A percentile compares a stretch with the other conserved stretches of the same genome.
Conservation (phyloP, 2,888 invertebrate genomes). For the Macrosiphum euphorbiae region DNA sequence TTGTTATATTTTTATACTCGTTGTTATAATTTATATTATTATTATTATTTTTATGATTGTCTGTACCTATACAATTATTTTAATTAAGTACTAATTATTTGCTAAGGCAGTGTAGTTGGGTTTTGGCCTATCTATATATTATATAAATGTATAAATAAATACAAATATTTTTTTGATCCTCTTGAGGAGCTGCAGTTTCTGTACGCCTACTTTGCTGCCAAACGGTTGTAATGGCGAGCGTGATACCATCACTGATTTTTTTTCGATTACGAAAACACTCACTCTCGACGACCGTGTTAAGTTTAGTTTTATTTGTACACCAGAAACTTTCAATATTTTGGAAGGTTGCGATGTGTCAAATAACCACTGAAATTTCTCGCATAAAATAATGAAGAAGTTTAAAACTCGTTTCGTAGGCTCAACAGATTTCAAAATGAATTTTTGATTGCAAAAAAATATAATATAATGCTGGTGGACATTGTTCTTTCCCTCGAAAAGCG, state of each 20-base stretch:
- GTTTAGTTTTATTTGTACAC: neutral
- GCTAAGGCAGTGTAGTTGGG: neutral
- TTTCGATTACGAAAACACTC: neutral
- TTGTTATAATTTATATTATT: too few species aligned
- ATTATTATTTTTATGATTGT: neutral
- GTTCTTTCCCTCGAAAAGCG: neutral
- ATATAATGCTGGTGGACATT: neutral
- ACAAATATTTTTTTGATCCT: neutral
- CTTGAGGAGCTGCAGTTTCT: neutral
- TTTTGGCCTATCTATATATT: neutral
- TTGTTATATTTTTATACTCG: neutral
- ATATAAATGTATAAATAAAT: neutral
- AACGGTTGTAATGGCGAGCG: neutral
- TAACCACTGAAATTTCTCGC: neutral
- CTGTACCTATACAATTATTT: neutral
- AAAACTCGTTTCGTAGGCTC: neutral
- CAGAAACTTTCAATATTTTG: too few species aligned
- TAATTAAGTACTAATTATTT: neutral
- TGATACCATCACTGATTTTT: neutral
- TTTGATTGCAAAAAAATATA: neutral
- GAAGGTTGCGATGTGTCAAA: neutral
- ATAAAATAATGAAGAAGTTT: conserved; percentile 27
- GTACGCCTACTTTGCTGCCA: neutral
- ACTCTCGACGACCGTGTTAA: neutral
- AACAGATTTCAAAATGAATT: conserved; percentile 13